These are phyloP conservation scores for Macroramphosus scolopax DNA, from an alignment of 2,797 vertebrate species.

Conservation along the genomic window DNA sequence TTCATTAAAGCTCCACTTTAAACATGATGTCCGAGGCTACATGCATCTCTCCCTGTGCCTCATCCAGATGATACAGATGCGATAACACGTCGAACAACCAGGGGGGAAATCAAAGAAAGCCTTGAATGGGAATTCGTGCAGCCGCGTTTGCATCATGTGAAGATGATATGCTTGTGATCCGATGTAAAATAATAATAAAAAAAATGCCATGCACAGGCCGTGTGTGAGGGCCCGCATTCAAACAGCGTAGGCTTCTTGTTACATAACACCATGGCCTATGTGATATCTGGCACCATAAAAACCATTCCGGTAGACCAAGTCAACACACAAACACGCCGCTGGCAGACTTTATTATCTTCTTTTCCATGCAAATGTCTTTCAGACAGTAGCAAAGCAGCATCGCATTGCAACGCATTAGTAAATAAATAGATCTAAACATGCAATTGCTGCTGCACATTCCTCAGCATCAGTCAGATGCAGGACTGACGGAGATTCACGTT, in stretches of 20 bases:
- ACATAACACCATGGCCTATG: slow-evolving; percentile 78
- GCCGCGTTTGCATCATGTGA: slow-evolving; percentile 18
- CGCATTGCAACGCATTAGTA: slow-evolving; percentile 32
- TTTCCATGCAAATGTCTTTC: slow-evolving; percentile 31
- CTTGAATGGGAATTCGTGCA: background rate
- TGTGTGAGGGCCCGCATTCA: slow-evolving; percentile 73
- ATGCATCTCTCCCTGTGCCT: background rate
- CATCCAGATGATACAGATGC: slow-evolving; percentile 39
- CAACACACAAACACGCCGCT: slow-evolving; percentile 39
- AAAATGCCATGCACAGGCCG: slow-evolving; percentile 51
- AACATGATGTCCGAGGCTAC: slow-evolving; percentile 16
- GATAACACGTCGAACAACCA: slow-evolving; percentile 21
- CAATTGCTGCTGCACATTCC: slow-evolving; percentile 69
- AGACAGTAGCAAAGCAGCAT: slow-evolving; percentile 24
- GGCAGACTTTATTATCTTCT: slow-evolving; percentile 19
- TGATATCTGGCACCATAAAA: slow-evolving; percentile 62
- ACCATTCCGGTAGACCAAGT: slow-evolving; percentile 37
- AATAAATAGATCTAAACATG: slow-evolving; percentile 24
- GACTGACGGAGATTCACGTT: slow-evolving; percentile 10
- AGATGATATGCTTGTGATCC: slow-evolving; percentile 34
- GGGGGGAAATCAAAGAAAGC: slow-evolving; percentile 9
- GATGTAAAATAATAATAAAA: slow-evolving; percentile 7
- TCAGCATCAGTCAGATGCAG: slow-evolving; percentile 68
- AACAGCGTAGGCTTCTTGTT: slow-evolving; percentile 74
- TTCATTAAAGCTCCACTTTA: slow-evolving; percentile 39